Evolutionary conservation across 2,113 vertebrate species (phyloP), one percentile per base, ranked within the genome.

Genomic region (Microcebus ravelobensis): DNA sequence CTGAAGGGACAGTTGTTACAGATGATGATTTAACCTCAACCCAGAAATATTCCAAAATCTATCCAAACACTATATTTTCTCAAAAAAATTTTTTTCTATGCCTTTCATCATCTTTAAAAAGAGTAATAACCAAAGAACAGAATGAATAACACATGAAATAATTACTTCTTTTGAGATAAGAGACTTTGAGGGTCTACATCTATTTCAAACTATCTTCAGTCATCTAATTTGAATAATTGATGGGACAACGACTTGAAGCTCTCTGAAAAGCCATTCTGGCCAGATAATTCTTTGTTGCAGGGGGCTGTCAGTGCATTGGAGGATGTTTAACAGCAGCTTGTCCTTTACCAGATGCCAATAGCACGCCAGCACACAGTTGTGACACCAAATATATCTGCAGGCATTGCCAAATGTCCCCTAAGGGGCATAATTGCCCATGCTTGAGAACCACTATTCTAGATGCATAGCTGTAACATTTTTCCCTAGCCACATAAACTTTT

Each of bases 1-100:
- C 99, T 99, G 97, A 57, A 94, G 89, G 87, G 93, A 96, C 85
- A 97, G 96, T 97, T 36, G 92, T 96, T 61, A 98, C 96, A 96
- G 74, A 86, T 63, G 88, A 67, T 89, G 90, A 81, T 96, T 97
- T 95, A 94, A 87, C 29, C 70, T 34, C 71, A 65, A 71, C 29
- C 48, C 12, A 3, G 71, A 93, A 84, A 74, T 21, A 87, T 23
- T 45, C 25, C 45, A 50, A 68, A 79, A 86, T 18, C 92, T 61
- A 68, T 29, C 90, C 34, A 68, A 86, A 87, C 17, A 65, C 10
- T 29, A 3, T n/a, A 12, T 18, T 74, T 59, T 92, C 34, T 79
- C 55, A 8, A 27, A 74, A 74, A 36, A 18, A 39, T 15, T 61
- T 81, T n/a, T 63, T 55, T 18, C 29, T 50, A 27, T 85, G 71